Base-by-base conservation (phyloP, 2,888 invertebrate species). In the Bedellia somnulentella region DNA sequence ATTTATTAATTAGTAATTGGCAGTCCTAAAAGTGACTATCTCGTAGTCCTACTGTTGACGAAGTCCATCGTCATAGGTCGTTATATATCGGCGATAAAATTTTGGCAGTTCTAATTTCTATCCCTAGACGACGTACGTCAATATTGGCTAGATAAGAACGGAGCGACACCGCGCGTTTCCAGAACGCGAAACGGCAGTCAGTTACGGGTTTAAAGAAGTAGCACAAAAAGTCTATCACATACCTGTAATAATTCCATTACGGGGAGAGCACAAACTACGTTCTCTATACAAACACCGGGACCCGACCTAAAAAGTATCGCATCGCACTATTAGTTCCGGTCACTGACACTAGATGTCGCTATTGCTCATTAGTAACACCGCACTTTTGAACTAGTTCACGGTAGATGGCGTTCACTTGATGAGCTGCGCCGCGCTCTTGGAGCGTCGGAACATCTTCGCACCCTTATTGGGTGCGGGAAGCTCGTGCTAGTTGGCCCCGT, bases 381-480 rank as follows among this genome's bases (percentile, higher is more conserved):
- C n/a, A n/a, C n/a, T n/a, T n/a, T n/a, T n/a, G n/a, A n/a, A n/a
- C n/a, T n/a, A n/a, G n/a, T n/a, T n/a, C n/a, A n/a, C n/a, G n/a
- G n/a, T n/a, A 14, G 18, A 29, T 29, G 21, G 13, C 27, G 36
- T 36, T 64, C 62, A 77, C 71, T 77, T 77, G 61, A 76, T 73
- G 48, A 77, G 77, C 40, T 77, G 76, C 45, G 68, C 76, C 32
- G 76, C 76, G 57, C 77, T 77, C 63, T 77, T 77, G 49, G 77
- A 77, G 60, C 77, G 76, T 41, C 76, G 71, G 71, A 77, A 77
- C 76, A 77, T 75, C 60, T 68, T 75, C 49, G 76, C 75, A 67
- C 71, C 75, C 64, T 61, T 60, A 32, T 55, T 49, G 55, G 70
- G 64, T 64, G 71, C 76, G 60, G 70, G 47, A 29, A 59, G 71